A percentile compares a stretch with the other conserved stretches of the same genome.
Conservation (phyloP, 2,797 vertebrate species). For the Rhyacichthys aspro region DNA sequence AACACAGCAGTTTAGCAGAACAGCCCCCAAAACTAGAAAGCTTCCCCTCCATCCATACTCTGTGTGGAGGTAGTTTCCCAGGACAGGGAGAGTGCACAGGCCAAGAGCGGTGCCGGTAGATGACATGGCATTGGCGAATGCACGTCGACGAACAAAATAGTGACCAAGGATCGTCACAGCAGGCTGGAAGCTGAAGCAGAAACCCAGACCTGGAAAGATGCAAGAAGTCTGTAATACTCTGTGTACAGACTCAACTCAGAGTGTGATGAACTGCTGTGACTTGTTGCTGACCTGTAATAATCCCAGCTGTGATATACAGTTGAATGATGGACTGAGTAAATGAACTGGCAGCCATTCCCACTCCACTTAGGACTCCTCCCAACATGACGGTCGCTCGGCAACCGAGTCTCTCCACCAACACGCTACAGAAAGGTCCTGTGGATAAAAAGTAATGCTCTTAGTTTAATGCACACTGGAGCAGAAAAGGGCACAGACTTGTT, state of each 20-base stretch:
- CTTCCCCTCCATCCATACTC: slow-evolving; percentile 92
- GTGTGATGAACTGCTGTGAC: not conserved
- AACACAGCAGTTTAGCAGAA: slow-evolving; percentile 90
- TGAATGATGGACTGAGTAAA: slow-evolving; percentile 86
- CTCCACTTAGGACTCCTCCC: slow-evolving; percentile 88
- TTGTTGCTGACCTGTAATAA: slow-evolving; percentile 86
- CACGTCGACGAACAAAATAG: slow-evolving; percentile 87
- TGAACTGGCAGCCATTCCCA: slow-evolving; percentile 89
- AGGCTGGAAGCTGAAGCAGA: slow-evolving; percentile 93
- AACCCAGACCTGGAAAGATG: slow-evolving; percentile 85
- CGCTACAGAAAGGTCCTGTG: slow-evolving; percentile 90
- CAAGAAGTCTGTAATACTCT: not conserved
- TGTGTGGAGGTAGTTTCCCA: slow-evolving; percentile 86
- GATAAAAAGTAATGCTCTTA: slow-evolving; percentile 52
- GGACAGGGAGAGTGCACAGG: slow-evolving; percentile 84
- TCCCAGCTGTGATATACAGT: slow-evolving; percentile 88
- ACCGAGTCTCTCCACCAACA: slow-evolving; percentile 88
- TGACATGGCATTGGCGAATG: slow-evolving; percentile 89
- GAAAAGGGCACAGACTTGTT: slow-evolving; percentile 9
- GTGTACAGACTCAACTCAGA: too few species aligned
- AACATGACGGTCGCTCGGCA: slow-evolving; percentile 88
- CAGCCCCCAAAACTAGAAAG: slow-evolving; percentile 89
- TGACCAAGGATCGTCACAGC: slow-evolving; percentile 89
- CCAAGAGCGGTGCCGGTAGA: slow-evolving; percentile 91
- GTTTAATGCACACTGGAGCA: slow-evolving; percentile 34